Base-by-base conservation (phyloP, 2,888 invertebrate species). In the Digitonthophagus gazella region DNA sequence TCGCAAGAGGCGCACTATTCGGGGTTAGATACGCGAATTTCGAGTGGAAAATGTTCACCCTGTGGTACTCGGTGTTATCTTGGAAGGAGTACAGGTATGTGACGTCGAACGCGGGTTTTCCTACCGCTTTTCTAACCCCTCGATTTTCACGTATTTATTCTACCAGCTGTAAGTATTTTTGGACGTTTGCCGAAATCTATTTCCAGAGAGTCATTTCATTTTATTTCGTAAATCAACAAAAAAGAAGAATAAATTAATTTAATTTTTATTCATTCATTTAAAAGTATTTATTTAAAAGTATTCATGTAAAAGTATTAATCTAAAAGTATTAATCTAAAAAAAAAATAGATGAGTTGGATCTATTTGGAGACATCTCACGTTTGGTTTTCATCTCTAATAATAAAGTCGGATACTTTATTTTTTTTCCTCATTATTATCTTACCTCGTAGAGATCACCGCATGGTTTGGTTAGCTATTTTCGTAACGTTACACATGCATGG, bases 61-160 rank as follows among this genome's bases (percentile, higher is more conserved):
- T 83, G 19, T 83, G 83, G 83, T 83, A 84, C 74, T 76, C 82
- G 63, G 76, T 80, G 70, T 75, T 83, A 68, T 79, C 81, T 65
- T 83, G 81, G 78, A 82, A 79, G 73, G 82, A 83, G 76, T 80
- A 83, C 77, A 79, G 78, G 83, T 84, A 78, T 81, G 82, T 80
- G n/a, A 63, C 28, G 15, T 58, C 11, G 58, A 55, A 66, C 11
- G 11, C 28, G 8, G 28, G 28, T 44, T 44, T 44, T 44, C 28
- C 11, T 44, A 6, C 6, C 28, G 28, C 28, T 44, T 44, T 44
- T 44, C 28, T 44, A 67, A 66, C 64, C 54, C 56, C 63, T 58
- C 18, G 8, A 61, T 67, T 63, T 44, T 66, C 65, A 22, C 54
- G 61, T 55, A 58, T 70, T 70, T 70, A 54, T 55, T 22, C 66